phyloP scores from a whole-genome alignment of 2,113 vertebrate species.

The Mus spicilegus region DNA sequence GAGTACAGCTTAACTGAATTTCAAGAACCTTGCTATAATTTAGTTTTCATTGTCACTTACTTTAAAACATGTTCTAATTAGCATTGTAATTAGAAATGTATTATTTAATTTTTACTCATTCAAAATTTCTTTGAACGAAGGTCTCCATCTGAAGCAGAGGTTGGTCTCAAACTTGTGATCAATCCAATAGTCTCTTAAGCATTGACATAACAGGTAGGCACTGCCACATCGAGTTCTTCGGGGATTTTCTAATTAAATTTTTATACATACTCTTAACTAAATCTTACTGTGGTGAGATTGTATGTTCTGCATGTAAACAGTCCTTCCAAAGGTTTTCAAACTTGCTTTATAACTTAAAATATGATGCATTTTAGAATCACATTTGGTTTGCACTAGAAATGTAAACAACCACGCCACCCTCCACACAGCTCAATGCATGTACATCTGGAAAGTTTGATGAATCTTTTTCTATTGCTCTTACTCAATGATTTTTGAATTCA shows the following conservation, averaged over 20 bases:
- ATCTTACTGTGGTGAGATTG: background rate
- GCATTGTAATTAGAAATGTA: background rate
- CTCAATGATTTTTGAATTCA: background rate
- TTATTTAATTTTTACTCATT: background rate
- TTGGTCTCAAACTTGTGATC: too few relatives aligned
- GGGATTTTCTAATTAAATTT: background rate
- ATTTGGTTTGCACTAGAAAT: background rate
- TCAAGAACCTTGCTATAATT: background rate
- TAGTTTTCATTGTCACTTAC: background rate
- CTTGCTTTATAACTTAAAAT: background rate
- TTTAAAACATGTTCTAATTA: slow-evolving; percentile 1
- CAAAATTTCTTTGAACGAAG: background rate
- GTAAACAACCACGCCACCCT: background rate
- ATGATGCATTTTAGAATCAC: background rate
- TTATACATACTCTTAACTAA: background rate
- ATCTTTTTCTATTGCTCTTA: background rate
- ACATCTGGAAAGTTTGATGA: background rate
- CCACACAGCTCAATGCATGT: background rate
- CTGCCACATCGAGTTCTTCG: background rate
- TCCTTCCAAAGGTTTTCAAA: background rate
- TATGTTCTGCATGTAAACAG: background rate
- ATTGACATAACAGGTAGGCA: background rate
- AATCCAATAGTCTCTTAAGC: background rate
- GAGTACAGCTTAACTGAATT: background rate
- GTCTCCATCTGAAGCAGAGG: background rate